Base-by-base conservation (phyloP, 1,140 invertebrate genomes). In the Xylocopa sonorina region DNA sequence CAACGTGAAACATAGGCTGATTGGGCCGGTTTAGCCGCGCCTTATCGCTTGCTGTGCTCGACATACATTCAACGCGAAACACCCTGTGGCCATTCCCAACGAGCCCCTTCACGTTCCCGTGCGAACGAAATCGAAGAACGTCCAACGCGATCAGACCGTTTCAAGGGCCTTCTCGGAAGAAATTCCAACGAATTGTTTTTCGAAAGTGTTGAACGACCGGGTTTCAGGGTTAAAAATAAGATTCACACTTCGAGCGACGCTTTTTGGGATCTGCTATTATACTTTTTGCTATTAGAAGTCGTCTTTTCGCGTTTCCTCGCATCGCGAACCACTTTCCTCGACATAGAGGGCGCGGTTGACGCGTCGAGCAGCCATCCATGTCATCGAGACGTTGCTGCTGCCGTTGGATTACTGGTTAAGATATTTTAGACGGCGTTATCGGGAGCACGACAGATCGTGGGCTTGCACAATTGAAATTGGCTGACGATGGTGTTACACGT, bases 1-100 rank as follows among this genome's bases (percentile, higher is more conserved):
- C 73, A 82, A 63, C 81, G 81, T 88, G 84, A 89, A 89, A 84
- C 88, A 88, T 83, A 82, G 76, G 43, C 80, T 78, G 85, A 88
- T 89, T 84, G 81, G 87, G 69, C 85, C 68, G 86, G 73, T 83
- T 78, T 80, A 87, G 83, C 79, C 81, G 82, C 76, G 77, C 78
- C 83, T 89, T 89, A 89, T 89, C 88, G 83, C 62, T 46, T 60
- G 43, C 63, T 9, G 34, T 60, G 48, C 66, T 29, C 80, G 83
- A 78, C 82, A 85, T 81, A 83, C 78, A 76, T 84, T 48, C 69
- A 75, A 27, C 43, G 50, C 50, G 43, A 64, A 43, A 69, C 55
- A 71, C 32, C 38, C 51, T 29, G 34, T 67, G 18, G 3, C 4
- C 29, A 21, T 60, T 58, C 18, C 27, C 29, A 1, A 51, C n/a